Base-by-base conservation (phyloP, 2,888 invertebrate species). In the Geotrupes spiniger region DNA sequence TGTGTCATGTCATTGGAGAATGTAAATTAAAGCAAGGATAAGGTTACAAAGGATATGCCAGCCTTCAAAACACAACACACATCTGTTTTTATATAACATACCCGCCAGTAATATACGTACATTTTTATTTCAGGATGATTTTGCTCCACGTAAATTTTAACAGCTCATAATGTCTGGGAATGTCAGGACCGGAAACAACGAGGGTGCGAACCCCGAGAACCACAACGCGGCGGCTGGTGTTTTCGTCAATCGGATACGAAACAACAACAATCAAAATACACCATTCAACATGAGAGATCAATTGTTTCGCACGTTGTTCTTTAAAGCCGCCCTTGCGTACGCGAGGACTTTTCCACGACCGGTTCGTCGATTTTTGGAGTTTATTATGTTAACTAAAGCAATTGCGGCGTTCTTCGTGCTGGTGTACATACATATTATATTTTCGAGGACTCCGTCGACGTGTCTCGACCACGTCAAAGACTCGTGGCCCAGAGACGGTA, bases 401-500 rank as follows among this genome's bases (percentile, higher is more conserved):
- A 73, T 92, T 57, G 68, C 85, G 43, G 91, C 94, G 43, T 89
- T 99, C 73, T 89, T 91, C 67, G 87, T 94, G 40, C 78, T 98
- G 63, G 87, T 91, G 38, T 98, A 98, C 71, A 93, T 99, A 66
- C 99, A 99, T 69, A 83, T 92, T 69, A 89, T 90, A 53, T 96
- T 97, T 74, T 92, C 94, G 36, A 84, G 91, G 65, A 84, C 92
- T 52, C 95, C 97, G 4, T 90, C 92, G 44, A 92, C 92, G 61
- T 99, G 99, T 71, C 78, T 99, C 60, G 86, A 92, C 68, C 86
- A 91, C 70, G 84, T 95, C 25, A 84, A 87, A 66, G 82, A 87
- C 57, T 83, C 87, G 8, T 99, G 98, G 98, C 97, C 98, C 0
- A 78, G 92, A 52, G 92, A 95, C 73, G 98, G 98, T 2, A 92